These are phyloP conservation scores for Meta bourneti DNA, from an alignment of 2,888 invertebrate genomes.

Conservation along the genomic window DNA sequence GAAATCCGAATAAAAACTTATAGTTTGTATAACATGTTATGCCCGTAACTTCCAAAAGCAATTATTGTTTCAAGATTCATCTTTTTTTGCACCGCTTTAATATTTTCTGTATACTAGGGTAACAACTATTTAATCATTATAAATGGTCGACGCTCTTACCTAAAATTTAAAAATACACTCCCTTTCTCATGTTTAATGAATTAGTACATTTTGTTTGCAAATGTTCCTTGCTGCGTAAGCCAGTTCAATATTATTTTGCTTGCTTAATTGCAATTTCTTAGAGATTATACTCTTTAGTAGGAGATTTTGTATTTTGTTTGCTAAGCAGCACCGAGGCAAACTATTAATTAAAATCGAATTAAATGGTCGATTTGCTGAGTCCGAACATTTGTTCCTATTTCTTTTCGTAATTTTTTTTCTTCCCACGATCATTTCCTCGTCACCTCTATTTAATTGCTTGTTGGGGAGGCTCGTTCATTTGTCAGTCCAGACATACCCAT, in stretches of 20 bases:
- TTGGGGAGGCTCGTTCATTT: conserved; percentile 7
- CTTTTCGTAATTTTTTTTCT: background rate
- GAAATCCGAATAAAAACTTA: too few species aligned
- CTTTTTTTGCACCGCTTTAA: too few species aligned
- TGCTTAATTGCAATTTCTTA: background rate
- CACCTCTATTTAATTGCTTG: conserved; percentile 7
- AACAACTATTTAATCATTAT: too few species aligned
- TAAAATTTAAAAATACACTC: too few species aligned
- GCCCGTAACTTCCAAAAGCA: too few species aligned
- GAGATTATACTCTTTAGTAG: background rate
- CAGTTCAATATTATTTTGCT: background rate
- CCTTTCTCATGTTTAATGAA: background rate
- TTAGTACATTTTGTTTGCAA: background rate
- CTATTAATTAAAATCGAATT: conserved; percentile 17
- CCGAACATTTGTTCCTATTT: background rate
- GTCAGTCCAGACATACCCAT: background rate
- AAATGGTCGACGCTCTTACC: too few species aligned
- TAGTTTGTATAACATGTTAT: too few species aligned
- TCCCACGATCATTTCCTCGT: conserved; percentile 20
- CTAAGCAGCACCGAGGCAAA: background rate
- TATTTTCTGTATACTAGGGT: too few species aligned
- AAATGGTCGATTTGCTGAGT: background rate
- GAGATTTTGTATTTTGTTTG: background rate
- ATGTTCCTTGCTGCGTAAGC: background rate
- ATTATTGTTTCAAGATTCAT: too few species aligned